Conservation (phyloP, 2,888 invertebrate species). For the Tiliacea aurago region DNA sequence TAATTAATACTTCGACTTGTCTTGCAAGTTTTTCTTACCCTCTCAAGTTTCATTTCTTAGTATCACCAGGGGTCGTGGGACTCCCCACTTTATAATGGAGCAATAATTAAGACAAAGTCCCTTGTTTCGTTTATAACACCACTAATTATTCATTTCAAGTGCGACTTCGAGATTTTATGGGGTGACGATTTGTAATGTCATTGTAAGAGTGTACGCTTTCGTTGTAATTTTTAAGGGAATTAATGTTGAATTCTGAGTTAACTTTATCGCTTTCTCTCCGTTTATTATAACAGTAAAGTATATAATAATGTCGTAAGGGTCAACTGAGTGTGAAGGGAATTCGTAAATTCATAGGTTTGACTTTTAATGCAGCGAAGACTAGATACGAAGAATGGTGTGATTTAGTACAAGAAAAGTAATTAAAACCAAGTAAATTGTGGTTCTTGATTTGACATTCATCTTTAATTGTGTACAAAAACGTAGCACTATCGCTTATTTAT, state of each 20-base stretch:
- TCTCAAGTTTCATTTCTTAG: constrained; percentile 79
- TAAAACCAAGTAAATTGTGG: no score
- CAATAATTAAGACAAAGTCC: constrained; percentile 88
- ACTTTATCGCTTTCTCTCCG: constrained; percentile 57
- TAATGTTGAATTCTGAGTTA: constrained; percentile 48
- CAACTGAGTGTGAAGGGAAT: constrained; percentile 45
- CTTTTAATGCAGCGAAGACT: constrained; percentile 4
- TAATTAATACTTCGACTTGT: constrained; percentile 88
- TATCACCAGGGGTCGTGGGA: constrained; percentile 84
- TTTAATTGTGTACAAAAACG: no score
- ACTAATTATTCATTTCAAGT: constrained; percentile 86
- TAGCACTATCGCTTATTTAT: no score
- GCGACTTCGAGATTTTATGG: constrained; percentile 84
- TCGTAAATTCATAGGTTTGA: constrained; percentile 50
- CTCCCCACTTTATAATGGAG: constrained; percentile 85
- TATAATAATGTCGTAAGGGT: constrained; percentile 49
- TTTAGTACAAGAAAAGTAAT: neutral
- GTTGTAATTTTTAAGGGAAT: constrained; percentile 62
- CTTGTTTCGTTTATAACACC: constrained; percentile 83
- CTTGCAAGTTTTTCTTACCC: constrained; percentile 83
- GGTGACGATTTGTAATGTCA: constrained; percentile 82
- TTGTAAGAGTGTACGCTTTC: constrained; percentile 62
- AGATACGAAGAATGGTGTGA: neutral
- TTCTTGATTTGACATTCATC: no score
- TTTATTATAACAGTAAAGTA: constrained; percentile 47